Conservation (phyloP, 1,140 invertebrate genomes). For the Drosophila punjabiensis region DNA sequence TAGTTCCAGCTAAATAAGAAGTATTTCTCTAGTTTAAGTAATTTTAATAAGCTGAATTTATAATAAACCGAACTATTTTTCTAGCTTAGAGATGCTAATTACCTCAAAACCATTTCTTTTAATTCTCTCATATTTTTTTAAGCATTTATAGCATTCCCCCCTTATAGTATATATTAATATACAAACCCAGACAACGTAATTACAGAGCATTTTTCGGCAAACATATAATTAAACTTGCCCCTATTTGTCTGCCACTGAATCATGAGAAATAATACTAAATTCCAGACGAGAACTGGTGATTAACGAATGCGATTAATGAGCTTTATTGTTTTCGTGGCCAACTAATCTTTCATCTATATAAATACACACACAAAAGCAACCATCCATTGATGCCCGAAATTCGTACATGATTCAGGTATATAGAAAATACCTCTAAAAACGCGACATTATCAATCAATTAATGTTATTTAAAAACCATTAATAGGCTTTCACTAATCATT, state of each 20-base stretch:
- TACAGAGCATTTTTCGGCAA: conserved; percentile 15
- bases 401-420: conserved; percentile 6
- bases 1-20: no score
- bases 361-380: not conserved
- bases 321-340: conserved; percentile 31
- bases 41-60: not conserved
- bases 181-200: conserved; percentile 28
- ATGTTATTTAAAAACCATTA: conserved; percentile 75
- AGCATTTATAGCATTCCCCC: no score
- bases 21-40: no score
- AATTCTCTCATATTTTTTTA: not conserved
- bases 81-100: no score
- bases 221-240: conserved; percentile 33
- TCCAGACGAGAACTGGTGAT: conserved; percentile 36
- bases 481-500: conserved; percentile 80
- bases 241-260: conserved; percentile 21
- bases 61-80: not conserved
- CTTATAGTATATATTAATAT: not conserved
- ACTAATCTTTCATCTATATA: conserved; percentile 19
- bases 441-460: conserved; percentile 63
- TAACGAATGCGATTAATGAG: conserved; percentile 26
- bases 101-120: not conserved
- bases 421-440: not conserved
- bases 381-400: conserved; percentile 22
- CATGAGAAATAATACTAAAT: conserved; percentile 35